These are phyloP conservation scores for Amiota mariae DNA, from an alignment of 2,888 invertebrate species.

Conservation along the genomic window DNA sequence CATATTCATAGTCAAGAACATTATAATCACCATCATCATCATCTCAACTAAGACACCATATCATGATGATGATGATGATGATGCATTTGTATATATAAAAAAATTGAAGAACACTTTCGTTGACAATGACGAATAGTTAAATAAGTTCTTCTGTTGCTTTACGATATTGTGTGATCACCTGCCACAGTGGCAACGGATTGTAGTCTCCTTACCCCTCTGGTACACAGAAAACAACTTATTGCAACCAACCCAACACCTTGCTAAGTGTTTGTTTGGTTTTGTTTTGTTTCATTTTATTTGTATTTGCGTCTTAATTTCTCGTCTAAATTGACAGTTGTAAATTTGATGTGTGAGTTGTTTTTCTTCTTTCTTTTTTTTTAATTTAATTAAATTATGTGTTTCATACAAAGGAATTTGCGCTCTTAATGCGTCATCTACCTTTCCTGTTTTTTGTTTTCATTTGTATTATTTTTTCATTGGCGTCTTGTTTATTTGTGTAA, in stretches of 20 bases:
- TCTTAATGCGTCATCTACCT: conserved; percentile 23
- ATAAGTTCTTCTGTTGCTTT: conserved; percentile 49
- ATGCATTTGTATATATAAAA: neutral
- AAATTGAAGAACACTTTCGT: conserved; percentile 49
- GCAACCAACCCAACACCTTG: neutral
- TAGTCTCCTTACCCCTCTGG: neutral
- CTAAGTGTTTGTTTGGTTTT: neutral
- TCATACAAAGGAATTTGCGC: neutral
- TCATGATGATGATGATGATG: conserved; percentile 2
- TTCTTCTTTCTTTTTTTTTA: neutral
- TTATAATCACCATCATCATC: neutral
- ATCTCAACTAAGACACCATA: too few relatives aligned
- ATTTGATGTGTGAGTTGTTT: conserved; percentile 19
- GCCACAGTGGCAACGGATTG: too few relatives aligned
- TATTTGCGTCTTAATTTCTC: neutral
- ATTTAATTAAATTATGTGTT: neutral
- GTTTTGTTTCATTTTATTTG: too few relatives aligned
- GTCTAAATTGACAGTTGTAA: neutral
- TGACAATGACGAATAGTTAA: conserved; percentile 56
- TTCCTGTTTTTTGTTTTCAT: conserved; percentile 19
- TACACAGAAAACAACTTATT: neutral
- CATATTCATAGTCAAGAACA: conserved; percentile 19
- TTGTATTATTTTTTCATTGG: conserved; percentile 1
- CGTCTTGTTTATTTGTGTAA: conserved; percentile 3
- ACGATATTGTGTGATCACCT: neutral